A percentile compares a stretch with the other conserved stretches of the same genome.
Conservation (phyloP, 2,797 vertebrate genomes). For the Zalophus californianus region DNA sequence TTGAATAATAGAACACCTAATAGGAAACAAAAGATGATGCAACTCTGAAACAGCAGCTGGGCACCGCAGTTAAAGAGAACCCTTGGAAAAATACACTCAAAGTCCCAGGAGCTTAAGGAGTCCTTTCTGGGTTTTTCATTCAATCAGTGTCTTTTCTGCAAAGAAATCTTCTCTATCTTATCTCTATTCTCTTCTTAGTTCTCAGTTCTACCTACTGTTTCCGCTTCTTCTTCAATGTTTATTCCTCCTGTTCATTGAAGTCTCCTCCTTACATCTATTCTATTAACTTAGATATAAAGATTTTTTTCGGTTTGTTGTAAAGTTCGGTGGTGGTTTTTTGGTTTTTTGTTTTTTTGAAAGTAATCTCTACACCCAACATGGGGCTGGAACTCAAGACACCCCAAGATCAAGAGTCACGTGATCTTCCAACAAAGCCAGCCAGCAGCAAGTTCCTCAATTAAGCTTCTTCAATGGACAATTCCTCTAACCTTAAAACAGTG, state of each 20-base stretch:
- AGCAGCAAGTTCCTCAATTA: background rate
- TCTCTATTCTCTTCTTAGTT: background rate
- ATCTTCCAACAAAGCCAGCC: background rate
- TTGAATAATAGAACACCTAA: conserved; percentile 98
- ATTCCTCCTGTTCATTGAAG: background rate
- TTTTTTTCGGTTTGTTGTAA: background rate
- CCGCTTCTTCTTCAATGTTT: background rate
- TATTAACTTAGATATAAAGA: background rate
- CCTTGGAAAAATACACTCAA: background rate
- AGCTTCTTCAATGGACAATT: background rate
- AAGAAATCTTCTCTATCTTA: background rate
- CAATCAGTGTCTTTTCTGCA: background rate
- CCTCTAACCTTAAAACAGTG: background rate
- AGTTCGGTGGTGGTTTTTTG: background rate
- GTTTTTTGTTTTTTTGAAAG: background rate
- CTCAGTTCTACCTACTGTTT: background rate
- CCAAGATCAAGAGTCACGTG: background rate
- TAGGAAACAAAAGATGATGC: background rate
- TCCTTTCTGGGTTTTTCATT: background rate
- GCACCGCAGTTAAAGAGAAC: background rate
- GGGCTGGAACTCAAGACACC: background rate
- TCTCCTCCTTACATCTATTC: background rate
- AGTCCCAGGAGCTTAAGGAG: background rate
- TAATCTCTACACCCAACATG: too few species aligned
- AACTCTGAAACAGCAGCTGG: background rate